Evolutionary conservation across 2,113 vertebrate genomes (phyloP).

Genomic region (Paratilapia polleni): DNA sequence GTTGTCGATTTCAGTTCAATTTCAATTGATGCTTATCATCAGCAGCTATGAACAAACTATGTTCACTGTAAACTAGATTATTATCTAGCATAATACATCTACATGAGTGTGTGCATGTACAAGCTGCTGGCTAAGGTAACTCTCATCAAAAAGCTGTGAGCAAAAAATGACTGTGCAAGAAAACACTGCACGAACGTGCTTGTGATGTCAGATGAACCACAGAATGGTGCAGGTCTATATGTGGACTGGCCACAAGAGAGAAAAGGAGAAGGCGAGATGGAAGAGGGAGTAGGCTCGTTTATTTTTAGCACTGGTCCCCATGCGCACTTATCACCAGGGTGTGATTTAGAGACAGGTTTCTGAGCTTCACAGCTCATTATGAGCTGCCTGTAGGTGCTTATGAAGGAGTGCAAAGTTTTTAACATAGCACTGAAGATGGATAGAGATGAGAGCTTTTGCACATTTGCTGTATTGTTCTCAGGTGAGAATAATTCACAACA

Average conservation of each 20-base stretch:
- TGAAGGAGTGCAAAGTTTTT: neutral
- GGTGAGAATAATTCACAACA: neutral
- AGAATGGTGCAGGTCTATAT: slow-evolving; percentile 22
- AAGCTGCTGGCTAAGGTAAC: neutral
- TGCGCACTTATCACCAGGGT: slow-evolving; percentile 46
- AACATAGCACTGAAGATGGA: neutral
- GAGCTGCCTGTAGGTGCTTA: neutral
- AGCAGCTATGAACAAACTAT: too few relatives aligned
- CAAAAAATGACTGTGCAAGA: neutral
- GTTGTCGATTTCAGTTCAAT: too few relatives aligned
- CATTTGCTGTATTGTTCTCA: neutral
- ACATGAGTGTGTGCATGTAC: neutral
- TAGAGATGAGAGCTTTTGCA: neutral
- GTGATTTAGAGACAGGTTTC: slow-evolving; percentile 57
- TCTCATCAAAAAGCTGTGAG: neutral
- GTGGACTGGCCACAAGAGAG: slow-evolving; percentile 43
- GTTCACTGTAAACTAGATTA: too few relatives aligned
- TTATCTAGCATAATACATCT: neutral
- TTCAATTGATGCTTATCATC: too few relatives aligned
- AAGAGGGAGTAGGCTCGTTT: slow-evolving; percentile 38
- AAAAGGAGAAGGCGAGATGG: slow-evolving; percentile 22
- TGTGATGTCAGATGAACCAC: slow-evolving; percentile 6
- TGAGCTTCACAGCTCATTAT: slow-evolving; percentile 36
- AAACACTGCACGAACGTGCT: neutral
- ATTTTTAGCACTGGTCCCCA: slow-evolving; percentile 63